These are phyloP conservation scores for Oopsacas minuta DNA, from an alignment of 37 sponge, comb jelly and placozoan species.

Conservation along the genomic window DNA sequence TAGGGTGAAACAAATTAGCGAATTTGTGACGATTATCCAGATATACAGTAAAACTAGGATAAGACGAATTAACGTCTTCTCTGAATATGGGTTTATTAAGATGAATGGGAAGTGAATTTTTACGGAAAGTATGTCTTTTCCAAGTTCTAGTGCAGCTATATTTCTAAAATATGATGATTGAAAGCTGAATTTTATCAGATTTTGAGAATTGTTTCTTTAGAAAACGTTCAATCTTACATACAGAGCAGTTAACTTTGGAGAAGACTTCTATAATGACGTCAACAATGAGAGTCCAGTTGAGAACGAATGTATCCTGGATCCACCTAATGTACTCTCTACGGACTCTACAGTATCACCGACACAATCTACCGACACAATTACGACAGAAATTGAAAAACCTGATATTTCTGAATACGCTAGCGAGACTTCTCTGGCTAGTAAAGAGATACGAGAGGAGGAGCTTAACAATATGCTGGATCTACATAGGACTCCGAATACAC, in stretches of 20 bases:
- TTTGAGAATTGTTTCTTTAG: background rate
- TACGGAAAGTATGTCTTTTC: no score
- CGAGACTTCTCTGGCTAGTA: background rate
- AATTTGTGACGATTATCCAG: no score
- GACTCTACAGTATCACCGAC: background rate
- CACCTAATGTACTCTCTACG: background rate
- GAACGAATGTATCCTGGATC: background rate
- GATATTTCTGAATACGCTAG: background rate
- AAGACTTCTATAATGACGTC: background rate
- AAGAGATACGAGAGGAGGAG: background rate
- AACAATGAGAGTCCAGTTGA: background rate
- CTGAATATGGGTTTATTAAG: no score
- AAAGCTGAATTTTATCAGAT: background rate
- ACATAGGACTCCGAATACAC: background rate
- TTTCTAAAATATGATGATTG: no score
- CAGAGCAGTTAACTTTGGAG: background rate
- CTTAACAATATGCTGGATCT: background rate
- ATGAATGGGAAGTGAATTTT: no score
- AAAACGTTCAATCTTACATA: background rate
- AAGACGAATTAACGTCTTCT: no score
- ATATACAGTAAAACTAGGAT: no score
- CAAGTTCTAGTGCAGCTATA: no score
- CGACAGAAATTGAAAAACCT: constrained; percentile 11
- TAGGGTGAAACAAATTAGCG: no score
- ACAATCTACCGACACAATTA: background rate